A percentile compares a stretch with the other conserved stretches of the same genome.
These are phyloP conservation scores for Euschistus heros DNA, from an alignment of 1,140 invertebrate genomes.

Conservation along the genomic window DNA sequence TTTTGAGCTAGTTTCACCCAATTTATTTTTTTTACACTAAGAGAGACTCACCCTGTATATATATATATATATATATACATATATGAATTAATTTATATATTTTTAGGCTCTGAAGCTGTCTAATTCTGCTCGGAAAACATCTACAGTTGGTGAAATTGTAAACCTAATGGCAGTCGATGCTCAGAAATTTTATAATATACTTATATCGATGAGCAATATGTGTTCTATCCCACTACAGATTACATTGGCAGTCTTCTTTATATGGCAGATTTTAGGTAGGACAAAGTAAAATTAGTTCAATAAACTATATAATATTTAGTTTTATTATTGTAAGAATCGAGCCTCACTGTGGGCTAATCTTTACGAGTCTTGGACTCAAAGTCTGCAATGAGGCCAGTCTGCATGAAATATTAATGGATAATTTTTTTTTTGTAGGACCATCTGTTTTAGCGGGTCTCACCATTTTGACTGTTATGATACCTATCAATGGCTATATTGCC, in stretches of 20 bases:
- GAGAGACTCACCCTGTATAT: too few species aligned
- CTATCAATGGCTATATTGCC: constrained; percentile 79
- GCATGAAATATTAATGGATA: too few species aligned
- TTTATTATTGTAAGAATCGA: too few species aligned
- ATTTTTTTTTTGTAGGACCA: constrained; percentile 43
- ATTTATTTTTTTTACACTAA: too few species aligned
- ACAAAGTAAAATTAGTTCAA: too few species aligned
- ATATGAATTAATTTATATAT: too few species aligned
- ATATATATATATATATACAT: too few species aligned
- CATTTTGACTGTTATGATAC: constrained; percentile 86
- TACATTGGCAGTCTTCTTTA: constrained; percentile 40
- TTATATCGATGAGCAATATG: constrained; percentile 44
- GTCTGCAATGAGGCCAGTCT: too few species aligned
- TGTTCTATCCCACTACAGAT: constrained; percentile 53
- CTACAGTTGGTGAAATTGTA: constrained; percentile 69
- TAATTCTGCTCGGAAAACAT: constrained; percentile 61
- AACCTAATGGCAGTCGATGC: constrained; percentile 48
- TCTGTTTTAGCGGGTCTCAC: constrained; percentile 81
- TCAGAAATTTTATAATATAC: constrained; percentile 40
- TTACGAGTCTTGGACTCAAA: too few species aligned
- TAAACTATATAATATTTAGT: too few species aligned
- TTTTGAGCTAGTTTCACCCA: too few species aligned
- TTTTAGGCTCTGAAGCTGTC: constrained; percentile 49
- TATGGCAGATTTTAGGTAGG: constrained; percentile 38
- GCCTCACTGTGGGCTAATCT: too few species aligned